Evolutionary conservation across 2,113 vertebrate species (phyloP).

Genomic region (Polyodon spathula): DNA sequence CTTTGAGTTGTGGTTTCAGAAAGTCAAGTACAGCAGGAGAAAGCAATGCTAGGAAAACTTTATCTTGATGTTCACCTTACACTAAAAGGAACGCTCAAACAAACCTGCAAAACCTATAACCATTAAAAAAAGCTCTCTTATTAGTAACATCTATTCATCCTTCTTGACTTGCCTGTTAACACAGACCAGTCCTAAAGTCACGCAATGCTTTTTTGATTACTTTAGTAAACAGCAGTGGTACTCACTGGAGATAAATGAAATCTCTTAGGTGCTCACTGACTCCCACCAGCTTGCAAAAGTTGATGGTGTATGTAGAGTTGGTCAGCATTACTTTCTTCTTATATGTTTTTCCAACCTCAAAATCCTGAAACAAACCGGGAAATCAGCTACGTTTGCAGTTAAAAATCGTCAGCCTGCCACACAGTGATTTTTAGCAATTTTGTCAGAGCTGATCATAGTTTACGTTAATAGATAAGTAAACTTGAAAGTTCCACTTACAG

Average conservation of each 20-base stretch:
- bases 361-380: constrained; percentile 63
- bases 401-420: background rate
- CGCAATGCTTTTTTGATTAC: too few relatives aligned
- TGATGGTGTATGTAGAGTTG: constrained; percentile 66
- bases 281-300: constrained; percentile 65
- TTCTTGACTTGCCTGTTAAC: constrained; percentile 2
- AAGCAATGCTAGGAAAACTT: background rate
- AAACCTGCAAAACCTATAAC: background rate
- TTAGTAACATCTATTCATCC: too few relatives aligned
- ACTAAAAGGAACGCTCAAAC: background rate
- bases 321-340: constrained; percentile 73
- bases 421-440: too few relatives aligned
- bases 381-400: background rate
- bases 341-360: constrained; percentile 76
- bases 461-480: too few relatives aligned
- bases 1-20: background rate
- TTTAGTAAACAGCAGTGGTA: background rate
- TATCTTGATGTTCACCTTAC: background rate
- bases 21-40: background rate
- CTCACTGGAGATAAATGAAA: constrained; percentile 70
- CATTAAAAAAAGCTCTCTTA: too few relatives aligned
- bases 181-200: background rate
- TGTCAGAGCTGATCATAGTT: too few relatives aligned
- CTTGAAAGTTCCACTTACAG: too few relatives aligned
- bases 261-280: constrained; percentile 63